Evolutionary conservation across 2,797 vertebrate species (phyloP).

Genomic region (Chelon labrosus): DNA sequence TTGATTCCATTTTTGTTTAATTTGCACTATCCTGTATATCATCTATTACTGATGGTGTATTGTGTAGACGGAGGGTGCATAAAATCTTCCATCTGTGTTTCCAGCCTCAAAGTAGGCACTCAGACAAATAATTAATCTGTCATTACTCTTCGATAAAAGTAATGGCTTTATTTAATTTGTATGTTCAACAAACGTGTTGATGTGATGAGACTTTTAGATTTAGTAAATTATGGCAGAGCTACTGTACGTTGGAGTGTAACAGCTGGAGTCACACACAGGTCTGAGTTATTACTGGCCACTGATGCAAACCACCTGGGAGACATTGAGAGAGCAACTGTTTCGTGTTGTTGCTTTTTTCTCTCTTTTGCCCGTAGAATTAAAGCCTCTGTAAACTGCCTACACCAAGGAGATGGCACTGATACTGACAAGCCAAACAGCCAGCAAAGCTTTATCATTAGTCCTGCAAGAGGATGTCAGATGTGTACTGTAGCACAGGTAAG

Average conservation of each 20-base stretch:
- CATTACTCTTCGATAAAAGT: background rate
- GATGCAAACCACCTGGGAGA: slow-evolving; percentile 3
- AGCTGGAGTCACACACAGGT: background rate
- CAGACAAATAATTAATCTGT: background rate
- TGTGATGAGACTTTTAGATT: background rate
- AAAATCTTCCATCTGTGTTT: background rate
- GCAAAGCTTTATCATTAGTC: background rate
- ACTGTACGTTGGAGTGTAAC: no score
- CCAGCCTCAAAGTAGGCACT: background rate
- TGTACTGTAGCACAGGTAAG: background rate
- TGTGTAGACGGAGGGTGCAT: background rate
- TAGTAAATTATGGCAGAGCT: background rate
- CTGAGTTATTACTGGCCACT: background rate
- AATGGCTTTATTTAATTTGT: background rate
- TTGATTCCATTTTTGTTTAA: background rate
- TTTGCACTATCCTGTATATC: slow-evolving; percentile 5
- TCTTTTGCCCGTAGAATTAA: background rate
- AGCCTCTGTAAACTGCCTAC: background rate
- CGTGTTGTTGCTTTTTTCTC: background rate
- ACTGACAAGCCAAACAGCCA: background rate
- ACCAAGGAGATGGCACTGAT: background rate
- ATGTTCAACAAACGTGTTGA: background rate
- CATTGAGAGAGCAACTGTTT: background rate
- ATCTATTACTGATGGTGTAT: slow-evolving; percentile 10
- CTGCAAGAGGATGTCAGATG: background rate